Base-by-base conservation (phyloP, 35 echinoderm and acorn worm species). In the Lytechinus pictus region DNA sequence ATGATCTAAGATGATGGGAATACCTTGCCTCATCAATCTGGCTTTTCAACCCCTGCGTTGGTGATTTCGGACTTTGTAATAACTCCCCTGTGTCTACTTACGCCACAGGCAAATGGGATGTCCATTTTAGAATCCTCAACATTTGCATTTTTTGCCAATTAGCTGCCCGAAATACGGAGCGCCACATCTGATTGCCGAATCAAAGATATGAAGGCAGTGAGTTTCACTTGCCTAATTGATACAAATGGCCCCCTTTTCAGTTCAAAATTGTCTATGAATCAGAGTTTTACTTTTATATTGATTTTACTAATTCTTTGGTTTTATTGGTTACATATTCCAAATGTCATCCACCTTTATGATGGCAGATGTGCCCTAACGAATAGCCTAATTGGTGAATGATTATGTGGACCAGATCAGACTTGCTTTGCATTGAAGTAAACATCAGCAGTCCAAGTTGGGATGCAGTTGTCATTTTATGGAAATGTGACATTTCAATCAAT, bases 71-170 rank as follows among this genome's bases (percentile, higher is more conserved):
- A 79, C 66, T 79, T 79, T 24, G 7, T 79, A n/a, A 79, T 79
- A 79, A 79, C 7, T 79, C 66, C 66, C 66, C 14, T 24, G 66
- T n/a, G 66, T 24, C 66, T 79, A 79, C 66, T 79, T 79, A 24
- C 8, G 66, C 66, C 66, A 19, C 66, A 24, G 66, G 66, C 66
- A 79, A 79, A 79, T 79, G 66, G 66, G 66, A 79, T 79, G 66
- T 79, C 66, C 66, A 79, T 79, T 79, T 79, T 79, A 79, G 19
- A n/a, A 79, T 79, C 21, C 66, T 79, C 19, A 79, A 79, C 66
- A 79, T 79, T 79, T 79, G 66, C 66, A 79, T 79, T 79, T 79
- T 79, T 79, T 79, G 66, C 66, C 66, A 79, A 79, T 79, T 79
- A 79, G 66, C 66, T 79, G 66, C 12, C 66, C 66, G 66, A 79